Evolutionary conservation across 2,797 vertebrate species (phyloP), one percentile per base, ranked within the genome.

Genomic region (Acanthis flammea): DNA sequence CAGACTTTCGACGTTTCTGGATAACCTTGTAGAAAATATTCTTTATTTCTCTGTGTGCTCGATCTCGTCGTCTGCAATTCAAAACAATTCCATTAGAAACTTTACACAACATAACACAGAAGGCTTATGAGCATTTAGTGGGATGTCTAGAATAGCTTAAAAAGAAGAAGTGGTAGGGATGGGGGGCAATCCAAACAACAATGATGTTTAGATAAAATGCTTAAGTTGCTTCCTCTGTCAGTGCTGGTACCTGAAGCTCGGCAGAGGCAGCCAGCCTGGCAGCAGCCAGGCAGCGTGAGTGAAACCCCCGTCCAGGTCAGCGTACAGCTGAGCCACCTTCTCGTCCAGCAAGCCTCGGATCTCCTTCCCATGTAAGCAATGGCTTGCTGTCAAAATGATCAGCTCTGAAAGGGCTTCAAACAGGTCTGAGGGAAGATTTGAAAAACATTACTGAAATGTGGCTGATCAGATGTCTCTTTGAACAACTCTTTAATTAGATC

Each of bases 301-400:
- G 94, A 99, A 99, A 8, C 99, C 99, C 57, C 99, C 99, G 22
- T 99, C 99, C 97, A 99, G 96, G 95, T 99, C 99, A 0, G 99
- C 98, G 1, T 99, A 99, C 13, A 99, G 98, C 94, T 99, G 99
- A 25, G 99, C 99, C 94, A 99, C 98, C 39, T 97, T 97, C 96
- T 99, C 99, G 2, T 98, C 94, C 90, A 99, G 97, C 93, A 99
- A 95, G 89, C 98, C 97, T 86, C 99, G 98, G 94, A 99, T 99
- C 96, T 99, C 99, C 62, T 98, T 98, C 68, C 99, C 99, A 1
- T 99, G 99, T 27, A 99, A 98, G 96, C 99, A 99, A 50, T 98
- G 98, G 87, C 99, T 99, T 42, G 99, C 99, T 4, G 99, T 99
- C 97, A 99, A 97, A 98, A 99, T 99, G 78, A 99, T 99, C 37